Evolutionary conservation across 2,888 invertebrate genomes (phyloP).

Genomic region (Scaptomyza tumidula): DNA sequence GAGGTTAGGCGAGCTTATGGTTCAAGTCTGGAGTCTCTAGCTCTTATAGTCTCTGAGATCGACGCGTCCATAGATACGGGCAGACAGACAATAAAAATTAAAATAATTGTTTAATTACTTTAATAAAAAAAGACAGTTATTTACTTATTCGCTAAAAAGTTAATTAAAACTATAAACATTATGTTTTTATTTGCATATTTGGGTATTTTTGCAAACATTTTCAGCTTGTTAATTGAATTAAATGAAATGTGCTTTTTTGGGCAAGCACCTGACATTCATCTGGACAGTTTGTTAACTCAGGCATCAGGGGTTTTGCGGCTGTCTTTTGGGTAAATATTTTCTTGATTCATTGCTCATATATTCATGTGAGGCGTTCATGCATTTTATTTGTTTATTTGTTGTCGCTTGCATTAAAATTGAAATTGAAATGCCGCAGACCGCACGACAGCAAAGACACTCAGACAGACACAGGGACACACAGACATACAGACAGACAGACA

Average conservation of each 20-base stretch:
- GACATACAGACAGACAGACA: neutral
- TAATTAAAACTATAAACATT: neutral
- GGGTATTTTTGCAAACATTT: no score
- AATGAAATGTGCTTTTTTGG: neutral
- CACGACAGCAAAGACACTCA: constrained; percentile 55
- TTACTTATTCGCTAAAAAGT: neutral
- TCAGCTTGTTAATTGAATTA: neutral
- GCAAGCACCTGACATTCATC: constrained; percentile 3
- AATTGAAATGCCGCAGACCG: constrained; percentile 77
- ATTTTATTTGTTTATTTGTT: constrained; percentile 75
- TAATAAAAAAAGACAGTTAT: no score
- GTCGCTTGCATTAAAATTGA: constrained; percentile 74
- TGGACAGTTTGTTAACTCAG: constrained; percentile 1
- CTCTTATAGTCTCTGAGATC: no score
- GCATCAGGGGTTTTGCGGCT: neutral
- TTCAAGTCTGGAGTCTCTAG: no score
- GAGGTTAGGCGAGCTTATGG: no score
- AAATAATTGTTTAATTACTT: no score
- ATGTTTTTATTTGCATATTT: neutral
- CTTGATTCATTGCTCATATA: constrained; percentile 47
- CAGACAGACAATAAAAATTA: no score
- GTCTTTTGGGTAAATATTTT: constrained; percentile 37
- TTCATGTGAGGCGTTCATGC: constrained; percentile 57
- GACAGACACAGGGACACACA: constrained; percentile 2
- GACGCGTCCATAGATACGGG: no score